Percentiles rank a stretch among this genome's conserved stretches.
These are phyloP conservation scores for Aviceda subcristata DNA, from an alignment of 2,113 vertebrate genomes.

Conservation along the genomic window DNA sequence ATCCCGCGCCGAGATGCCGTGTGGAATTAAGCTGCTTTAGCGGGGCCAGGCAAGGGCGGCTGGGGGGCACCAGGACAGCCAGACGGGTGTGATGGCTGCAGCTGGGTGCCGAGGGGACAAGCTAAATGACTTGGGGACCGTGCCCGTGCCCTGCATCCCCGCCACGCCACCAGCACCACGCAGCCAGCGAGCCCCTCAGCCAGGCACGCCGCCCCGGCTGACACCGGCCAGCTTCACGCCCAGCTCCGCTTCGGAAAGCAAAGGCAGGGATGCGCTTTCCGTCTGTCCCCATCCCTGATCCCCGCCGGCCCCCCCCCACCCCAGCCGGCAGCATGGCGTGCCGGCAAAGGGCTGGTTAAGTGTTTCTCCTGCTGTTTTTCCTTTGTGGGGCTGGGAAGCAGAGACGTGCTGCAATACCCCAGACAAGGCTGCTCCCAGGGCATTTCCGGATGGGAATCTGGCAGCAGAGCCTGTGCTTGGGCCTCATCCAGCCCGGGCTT, in stretches of 20 bases:
- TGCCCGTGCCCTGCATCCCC: neutral
- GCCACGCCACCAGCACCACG: fast-evolving
- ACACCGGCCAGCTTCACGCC: fast-evolving
- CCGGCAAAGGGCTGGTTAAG: slow-evolving; percentile 37
- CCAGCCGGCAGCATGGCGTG: neutral
- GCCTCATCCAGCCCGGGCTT: slow-evolving; percentile 40
- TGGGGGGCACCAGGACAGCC: neutral
- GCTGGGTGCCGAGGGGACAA: neutral
- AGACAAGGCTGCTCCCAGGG: slow-evolving; percentile 56
- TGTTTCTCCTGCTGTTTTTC: slow-evolving; percentile 44
- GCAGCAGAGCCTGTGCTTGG: slow-evolving; percentile 39
- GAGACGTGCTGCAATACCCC: slow-evolving; percentile 58
- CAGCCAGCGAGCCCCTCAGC: neutral
- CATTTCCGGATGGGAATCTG: slow-evolving; percentile 67
- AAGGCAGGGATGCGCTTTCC: neutral
- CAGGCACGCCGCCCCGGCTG: fast-evolving
- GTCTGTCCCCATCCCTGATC: neutral
- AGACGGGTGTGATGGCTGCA: neutral
- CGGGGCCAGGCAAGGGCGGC: neutral
- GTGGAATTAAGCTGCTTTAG: slow-evolving; percentile 25
- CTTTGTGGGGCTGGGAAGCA: slow-evolving; percentile 29
- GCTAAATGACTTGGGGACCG: neutral
- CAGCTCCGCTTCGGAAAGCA: neutral
- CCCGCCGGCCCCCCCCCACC: fast-evolving
- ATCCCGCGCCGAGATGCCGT: neutral